Evolutionary conservation across 2,888 invertebrate genomes (phyloP).

Genomic region (Eumacrocentrus americanus): DNA sequence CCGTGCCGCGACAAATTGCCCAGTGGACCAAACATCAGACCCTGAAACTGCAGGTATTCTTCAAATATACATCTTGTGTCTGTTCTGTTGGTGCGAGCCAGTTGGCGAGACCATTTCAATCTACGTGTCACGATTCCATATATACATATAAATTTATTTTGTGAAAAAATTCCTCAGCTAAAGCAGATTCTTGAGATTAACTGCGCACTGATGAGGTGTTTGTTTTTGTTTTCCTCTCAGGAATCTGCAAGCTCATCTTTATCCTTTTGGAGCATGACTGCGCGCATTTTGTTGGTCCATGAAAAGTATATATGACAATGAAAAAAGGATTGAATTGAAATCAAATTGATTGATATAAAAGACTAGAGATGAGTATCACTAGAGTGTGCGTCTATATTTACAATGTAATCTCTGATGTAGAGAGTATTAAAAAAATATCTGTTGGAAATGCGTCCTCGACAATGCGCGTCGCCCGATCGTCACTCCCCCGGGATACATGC

Average conservation of each 20-base stretch:
- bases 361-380: too few relatives aligned
- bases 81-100: not conserved
- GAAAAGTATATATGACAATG: too few relatives aligned
- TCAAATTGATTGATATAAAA: too few relatives aligned
- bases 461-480: not conserved
- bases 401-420: not conserved
- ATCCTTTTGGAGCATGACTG: not conserved
- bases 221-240: not conserved
- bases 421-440: constrained; percentile 6
- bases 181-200: too few relatives aligned
- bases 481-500: too few relatives aligned
- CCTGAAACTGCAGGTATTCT: constrained; percentile 54
- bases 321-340: too few relatives aligned
- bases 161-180: not conserved
- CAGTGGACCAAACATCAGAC: constrained; percentile 59
- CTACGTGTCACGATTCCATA: not conserved
- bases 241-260: not conserved
- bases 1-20: constrained; percentile 46
- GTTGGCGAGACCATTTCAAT: not conserved
- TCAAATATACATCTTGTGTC: not conserved
- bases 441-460: not conserved
- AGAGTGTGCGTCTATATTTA: constrained; percentile 3
- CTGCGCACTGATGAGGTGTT: not conserved
- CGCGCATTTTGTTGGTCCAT: too few relatives aligned
- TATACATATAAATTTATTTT: too few relatives aligned